Conservation (phyloP, 2,113 vertebrate species). For the Dicerorhinus sumatrensis region DNA sequence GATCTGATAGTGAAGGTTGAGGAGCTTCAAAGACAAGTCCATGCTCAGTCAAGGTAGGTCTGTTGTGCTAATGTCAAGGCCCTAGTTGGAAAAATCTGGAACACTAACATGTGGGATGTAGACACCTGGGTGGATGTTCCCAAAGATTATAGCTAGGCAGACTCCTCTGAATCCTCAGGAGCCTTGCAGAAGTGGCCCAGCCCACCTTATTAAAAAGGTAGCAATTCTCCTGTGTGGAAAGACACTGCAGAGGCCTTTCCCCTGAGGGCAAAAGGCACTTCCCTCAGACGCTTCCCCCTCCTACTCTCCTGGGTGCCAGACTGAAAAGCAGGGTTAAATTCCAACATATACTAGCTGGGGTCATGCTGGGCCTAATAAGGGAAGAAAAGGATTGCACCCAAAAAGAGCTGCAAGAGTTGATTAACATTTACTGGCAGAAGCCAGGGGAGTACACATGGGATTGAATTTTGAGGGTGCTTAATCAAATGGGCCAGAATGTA, state of each 20-base stretch:
- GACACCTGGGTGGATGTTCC: not conserved
- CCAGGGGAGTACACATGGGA: not conserved
- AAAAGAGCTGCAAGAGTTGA: not conserved
- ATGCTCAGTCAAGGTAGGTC: not conserved
- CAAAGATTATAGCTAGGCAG: not conserved
- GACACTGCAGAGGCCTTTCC: not conserved
- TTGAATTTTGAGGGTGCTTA: not conserved
- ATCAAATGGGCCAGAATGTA: not conserved
- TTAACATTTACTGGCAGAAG: not conserved
- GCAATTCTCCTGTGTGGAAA: not conserved
- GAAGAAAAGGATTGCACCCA: not conserved
- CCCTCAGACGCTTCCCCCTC: not conserved
- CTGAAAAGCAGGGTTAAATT: not conserved
- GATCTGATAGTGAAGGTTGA: not conserved
- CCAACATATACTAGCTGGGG: not conserved
- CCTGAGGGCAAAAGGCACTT: not conserved
- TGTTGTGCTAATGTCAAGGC: not conserved
- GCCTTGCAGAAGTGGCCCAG: not conserved
- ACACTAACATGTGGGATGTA: not conserved
- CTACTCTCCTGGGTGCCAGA: not conserved
- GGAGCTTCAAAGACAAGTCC: not conserved
- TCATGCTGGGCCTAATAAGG: not conserved
- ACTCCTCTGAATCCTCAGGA: not conserved
- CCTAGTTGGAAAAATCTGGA: not conserved
- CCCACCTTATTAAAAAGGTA: not conserved